Evolutionary conservation across 2,797 vertebrate species (phyloP), one percentile per base, ranked within the genome.

Genomic region (Poeciliopsis turneri): DNA sequence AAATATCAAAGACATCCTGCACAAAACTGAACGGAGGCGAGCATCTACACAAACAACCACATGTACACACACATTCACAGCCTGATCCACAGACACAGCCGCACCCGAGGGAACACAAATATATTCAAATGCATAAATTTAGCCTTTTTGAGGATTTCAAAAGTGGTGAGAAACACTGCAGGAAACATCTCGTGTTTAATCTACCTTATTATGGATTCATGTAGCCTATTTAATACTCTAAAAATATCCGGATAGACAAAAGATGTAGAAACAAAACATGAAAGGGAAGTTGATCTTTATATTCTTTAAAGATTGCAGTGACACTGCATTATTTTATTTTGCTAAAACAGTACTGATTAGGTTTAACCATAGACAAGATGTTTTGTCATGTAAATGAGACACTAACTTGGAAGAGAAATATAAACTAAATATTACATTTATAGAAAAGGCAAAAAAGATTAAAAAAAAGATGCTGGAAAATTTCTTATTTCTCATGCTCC

Each of bases 1-100:
- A 86, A 83, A 90, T 86, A 88, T 90, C 77, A 88, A 87, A 92
- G 86, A 88, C 81, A 86, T 28, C 68, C 80, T 25, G 43, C 74
- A 80, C 81, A 70, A n/a, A 72, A 57, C 0, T 28, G 70, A 16
- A 15, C 76, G 33, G 53, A 64, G 47, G 10, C 39, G 39, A 78
- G 18, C 18, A 1, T 70, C 36, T 64, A n/a, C 61, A 74, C 71
- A 78, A 75, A 78, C 76, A 64, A 71, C 78, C 5, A 75, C 78
- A 78, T 76, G 68, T 86, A 20, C 72, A 18, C 36, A 28, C 69
- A 47, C 61, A 55, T 33, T 71, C 3, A 51, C 30, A 0, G 78
- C 82, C 76, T 79, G 78, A 81, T 78, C 41, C 61, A 41, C 51
- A 28, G 53, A 64, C 74, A 39, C 74, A 78, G 61, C 1, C 59